phyloP scores from a whole-genome alignment of 2,113 vertebrate species.

The Macrotus californicus region DNA sequence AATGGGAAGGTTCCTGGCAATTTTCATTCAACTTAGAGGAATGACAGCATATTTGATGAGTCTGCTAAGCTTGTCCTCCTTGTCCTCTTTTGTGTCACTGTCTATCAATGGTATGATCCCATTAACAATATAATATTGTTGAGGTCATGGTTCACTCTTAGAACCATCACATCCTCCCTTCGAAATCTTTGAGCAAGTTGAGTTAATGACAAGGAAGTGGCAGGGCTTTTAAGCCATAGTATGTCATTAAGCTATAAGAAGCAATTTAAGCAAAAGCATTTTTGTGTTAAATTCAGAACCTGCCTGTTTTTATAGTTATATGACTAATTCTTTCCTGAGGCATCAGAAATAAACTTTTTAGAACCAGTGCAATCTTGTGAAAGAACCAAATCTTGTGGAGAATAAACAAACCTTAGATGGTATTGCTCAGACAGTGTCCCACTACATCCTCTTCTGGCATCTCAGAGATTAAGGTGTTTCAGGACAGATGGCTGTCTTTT shows the following conservation, averaged over 20 bases:
- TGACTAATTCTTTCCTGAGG: conserved; percentile 65
- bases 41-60: background rate
- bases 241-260: conserved; percentile 52
- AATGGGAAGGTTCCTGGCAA: background rate
- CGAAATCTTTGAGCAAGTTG: conserved; percentile 18
- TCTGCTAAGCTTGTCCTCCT: conserved; percentile 30
- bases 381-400: conserved; percentile 42
- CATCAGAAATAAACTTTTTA: conserved; percentile 63
- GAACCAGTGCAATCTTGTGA: conserved; percentile 11
- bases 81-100: conserved; percentile 19
- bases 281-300: conserved; percentile 59
- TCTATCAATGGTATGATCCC: background rate
- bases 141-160: conserved; percentile 30
- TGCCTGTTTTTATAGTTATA: conserved; percentile 51
- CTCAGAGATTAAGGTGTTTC: background rate
- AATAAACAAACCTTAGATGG: background rate
- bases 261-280: conserved; percentile 47
- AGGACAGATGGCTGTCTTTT: background rate
- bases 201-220: conserved; percentile 34
- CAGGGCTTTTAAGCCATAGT: conserved; percentile 47
- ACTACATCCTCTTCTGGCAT: background rate
- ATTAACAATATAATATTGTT: conserved; percentile 40
- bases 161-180: background rate
- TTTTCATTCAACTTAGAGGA: background rate
- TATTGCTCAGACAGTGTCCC: background rate